phyloP scores from a whole-genome alignment of 2,888 invertebrate genomes.

The Synanthedon tipuliformis region DNA sequence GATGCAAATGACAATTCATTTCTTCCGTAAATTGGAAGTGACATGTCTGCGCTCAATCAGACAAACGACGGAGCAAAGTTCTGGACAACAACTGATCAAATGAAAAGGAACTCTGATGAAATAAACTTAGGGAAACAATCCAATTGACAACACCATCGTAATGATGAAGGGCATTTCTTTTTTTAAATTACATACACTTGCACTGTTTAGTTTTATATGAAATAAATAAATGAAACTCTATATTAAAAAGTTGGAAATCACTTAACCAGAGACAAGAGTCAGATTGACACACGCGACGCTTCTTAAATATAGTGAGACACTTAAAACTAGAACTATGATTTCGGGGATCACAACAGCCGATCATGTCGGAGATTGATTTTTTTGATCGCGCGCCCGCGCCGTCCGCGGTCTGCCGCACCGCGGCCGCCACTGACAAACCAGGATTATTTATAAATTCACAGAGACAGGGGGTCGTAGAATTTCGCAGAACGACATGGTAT shows the following conservation, averaged over 20 bases:
- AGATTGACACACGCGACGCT: conserved; percentile 22
- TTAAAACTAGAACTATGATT: background rate
- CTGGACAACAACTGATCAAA: conserved; percentile 17
- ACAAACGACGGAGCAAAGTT: conserved; percentile 22
- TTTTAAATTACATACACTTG: background rate
- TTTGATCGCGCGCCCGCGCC: conserved; percentile 66
- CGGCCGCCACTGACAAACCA: conserved; percentile 66
- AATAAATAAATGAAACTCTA: background rate
- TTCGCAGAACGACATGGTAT: conserved; percentile 57
- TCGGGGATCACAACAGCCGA: conserved; percentile 46
- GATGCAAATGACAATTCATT: conserved; percentile 30
- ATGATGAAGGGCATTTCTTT: background rate
- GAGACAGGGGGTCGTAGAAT: conserved; percentile 69
- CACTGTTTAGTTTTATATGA: background rate
- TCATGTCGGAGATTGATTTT: conserved; percentile 37
- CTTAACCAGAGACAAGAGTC: conserved; percentile 14
- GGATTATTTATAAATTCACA: conserved; percentile 68
- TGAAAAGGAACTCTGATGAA: conserved; percentile 8
- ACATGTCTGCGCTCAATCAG: conserved; percentile 38
- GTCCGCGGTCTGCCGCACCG: conserved; percentile 64
- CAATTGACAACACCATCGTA: background rate
- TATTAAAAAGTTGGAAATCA: background rate
- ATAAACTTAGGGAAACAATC: background rate
- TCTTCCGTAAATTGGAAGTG: conserved; percentile 32
- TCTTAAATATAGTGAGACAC: background rate